Conservation (phyloP, 1,140 invertebrate genomes). For the Lucilia cuprina region DNA sequence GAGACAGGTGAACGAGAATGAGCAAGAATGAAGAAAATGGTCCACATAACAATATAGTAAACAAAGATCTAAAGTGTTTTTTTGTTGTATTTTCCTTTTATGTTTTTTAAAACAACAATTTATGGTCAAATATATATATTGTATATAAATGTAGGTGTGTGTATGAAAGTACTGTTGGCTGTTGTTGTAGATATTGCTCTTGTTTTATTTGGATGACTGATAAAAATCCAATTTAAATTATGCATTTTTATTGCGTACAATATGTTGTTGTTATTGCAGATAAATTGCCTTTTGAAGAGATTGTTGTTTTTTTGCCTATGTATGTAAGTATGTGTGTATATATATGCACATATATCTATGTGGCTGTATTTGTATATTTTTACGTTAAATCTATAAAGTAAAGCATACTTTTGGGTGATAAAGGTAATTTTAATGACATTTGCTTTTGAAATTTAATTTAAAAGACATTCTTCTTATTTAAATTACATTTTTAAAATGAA, state of each 20-base stretch:
- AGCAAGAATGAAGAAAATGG: no score
- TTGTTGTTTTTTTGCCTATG: not conserved
- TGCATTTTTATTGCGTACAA: conserved; percentile 2
- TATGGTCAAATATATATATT: not conserved
- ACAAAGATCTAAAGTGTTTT: not conserved
- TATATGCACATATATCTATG: no score
- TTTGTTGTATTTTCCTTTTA: not conserved
- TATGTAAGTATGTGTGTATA: not conserved
- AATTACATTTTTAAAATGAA: no score
- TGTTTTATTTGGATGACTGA: not conserved
- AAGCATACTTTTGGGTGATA: not conserved
- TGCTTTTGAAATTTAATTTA: not conserved
- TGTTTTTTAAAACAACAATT: not conserved
- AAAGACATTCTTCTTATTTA: no score
- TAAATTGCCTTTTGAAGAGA: not conserved
- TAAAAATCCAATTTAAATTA: conserved; percentile 16
- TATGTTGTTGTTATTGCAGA: not conserved
- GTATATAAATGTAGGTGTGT: not conserved
- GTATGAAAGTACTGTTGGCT: not conserved
- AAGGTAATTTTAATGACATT: not conserved
- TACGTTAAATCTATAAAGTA: not conserved
- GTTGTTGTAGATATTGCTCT: not conserved
- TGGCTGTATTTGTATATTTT: not conserved
- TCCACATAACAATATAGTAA: not conserved
- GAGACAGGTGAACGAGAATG: not conserved